phyloP scores from a whole-genome alignment of 2,888 invertebrate species.

The Conchocele bisecta region DNA sequence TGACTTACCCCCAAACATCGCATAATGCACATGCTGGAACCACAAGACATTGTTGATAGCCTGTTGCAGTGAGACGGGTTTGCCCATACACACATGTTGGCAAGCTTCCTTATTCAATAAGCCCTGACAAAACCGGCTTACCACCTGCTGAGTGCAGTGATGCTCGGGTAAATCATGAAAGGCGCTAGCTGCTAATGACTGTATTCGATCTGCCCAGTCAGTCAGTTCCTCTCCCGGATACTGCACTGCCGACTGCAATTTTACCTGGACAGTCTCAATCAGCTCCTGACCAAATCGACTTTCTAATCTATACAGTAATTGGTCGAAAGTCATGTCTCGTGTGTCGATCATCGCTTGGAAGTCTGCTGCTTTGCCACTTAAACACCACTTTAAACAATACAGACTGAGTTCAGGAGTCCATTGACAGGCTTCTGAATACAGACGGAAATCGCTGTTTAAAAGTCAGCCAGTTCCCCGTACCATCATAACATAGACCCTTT shows the following conservation, averaged over 20 bases:
- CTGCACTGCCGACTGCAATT: slow-evolving; percentile 1
- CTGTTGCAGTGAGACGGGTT: background rate
- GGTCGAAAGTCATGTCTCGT: no score
- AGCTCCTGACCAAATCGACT: no score
- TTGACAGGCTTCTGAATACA: no score
- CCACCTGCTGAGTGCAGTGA: background rate
- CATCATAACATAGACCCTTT: no score
- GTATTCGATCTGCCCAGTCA: slow-evolving; percentile 15
- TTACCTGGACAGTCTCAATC: background rate
- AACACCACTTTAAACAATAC: no score
- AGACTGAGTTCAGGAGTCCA: no score
- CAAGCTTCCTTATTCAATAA: slow-evolving; percentile 12
- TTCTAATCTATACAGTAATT: no score
- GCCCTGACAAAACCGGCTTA: slow-evolving; percentile 13
- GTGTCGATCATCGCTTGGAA: no score
- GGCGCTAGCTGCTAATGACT: background rate
- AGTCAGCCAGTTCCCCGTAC: no score
- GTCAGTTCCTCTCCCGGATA: background rate
- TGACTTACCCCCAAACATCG: background rate
- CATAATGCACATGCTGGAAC: slow-evolving; percentile 5
- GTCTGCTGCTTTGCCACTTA: no score
- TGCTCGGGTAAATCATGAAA: slow-evolving; percentile 4
- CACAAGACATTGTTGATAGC: background rate
- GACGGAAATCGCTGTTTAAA: no score
- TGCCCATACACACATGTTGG: background rate